Percentiles rank a stretch among this genome's conserved stretches.
These are phyloP conservation scores for Oncopodura yosiiana DNA, from an alignment of 1,140 invertebrate species.

Conservation along the genomic window DNA sequence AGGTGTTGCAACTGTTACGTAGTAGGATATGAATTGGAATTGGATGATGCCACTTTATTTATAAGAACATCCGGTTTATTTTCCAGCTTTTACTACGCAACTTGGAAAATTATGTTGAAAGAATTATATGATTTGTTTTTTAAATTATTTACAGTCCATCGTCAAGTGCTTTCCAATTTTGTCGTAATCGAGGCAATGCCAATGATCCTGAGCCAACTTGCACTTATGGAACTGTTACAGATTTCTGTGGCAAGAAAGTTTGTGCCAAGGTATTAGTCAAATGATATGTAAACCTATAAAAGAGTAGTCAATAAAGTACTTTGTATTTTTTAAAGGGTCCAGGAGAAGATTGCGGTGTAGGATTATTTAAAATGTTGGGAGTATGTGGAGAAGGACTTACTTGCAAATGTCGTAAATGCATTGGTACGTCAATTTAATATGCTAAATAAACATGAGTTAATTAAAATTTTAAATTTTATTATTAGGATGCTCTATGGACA, in stretches of 20 bases:
- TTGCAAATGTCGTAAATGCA: slow-evolving; percentile 41
- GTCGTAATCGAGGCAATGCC: too few species aligned
- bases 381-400: slow-evolving; percentile 46
- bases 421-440: neutral
- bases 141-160: too few species aligned
- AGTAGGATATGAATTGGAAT: too few species aligned
- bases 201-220: slow-evolving; percentile 30
- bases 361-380: slow-evolving; percentile 40
- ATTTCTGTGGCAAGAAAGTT: slow-evolving; percentile 34
- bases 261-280: slow-evolving; percentile 31
- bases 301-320: neutral
- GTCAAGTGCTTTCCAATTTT: too few species aligned
- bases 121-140: too few species aligned
- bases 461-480: slow-evolving; percentile 35
- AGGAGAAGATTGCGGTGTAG: slow-evolving; percentile 44
- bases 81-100: too few species aligned
- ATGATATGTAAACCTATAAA: neutral
- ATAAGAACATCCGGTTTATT: too few species aligned
- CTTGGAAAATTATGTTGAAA: too few species aligned
- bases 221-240: slow-evolving; percentile 27
- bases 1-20: too few species aligned
- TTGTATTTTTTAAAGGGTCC: slow-evolving; percentile 42
- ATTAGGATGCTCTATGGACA: slow-evolving; percentile 43
- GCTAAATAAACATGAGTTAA: neutral
- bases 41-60: too few species aligned